Conservation (phyloP, 2,888 invertebrate species). For the Oxyscelio sp. region DNA sequence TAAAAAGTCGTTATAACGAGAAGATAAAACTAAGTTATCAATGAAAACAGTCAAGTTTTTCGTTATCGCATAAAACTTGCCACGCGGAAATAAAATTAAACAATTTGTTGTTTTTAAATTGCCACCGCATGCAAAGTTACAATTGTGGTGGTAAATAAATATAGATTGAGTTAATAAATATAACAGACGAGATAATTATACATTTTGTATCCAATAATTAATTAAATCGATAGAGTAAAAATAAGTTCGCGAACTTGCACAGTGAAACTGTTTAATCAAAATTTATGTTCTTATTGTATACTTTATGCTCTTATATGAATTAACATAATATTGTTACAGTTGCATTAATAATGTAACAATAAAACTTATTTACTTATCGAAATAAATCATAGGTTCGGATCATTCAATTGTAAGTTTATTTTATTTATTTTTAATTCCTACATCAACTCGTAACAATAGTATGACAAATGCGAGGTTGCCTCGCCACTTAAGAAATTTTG, state of each 20-base stretch:
- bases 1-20: slow-evolving; percentile 22
- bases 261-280: too few species aligned
- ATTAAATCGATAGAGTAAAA: too few species aligned
- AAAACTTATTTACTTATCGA: too few species aligned
- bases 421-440: slow-evolving; percentile 40
- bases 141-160: too few species aligned
- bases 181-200: too few species aligned
- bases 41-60: slow-evolving; percentile 11
- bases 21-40: slow-evolving; percentile 13
- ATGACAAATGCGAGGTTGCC: slow-evolving; percentile 41
- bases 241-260: too few species aligned
- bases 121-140: too few species aligned
- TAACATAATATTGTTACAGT: neutral
- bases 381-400: slow-evolving; percentile 7
- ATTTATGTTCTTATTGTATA: too few species aligned
- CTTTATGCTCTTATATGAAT: too few species aligned
- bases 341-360: neutral
- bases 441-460: slow-evolving; percentile 14
- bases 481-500: slow-evolving; percentile 38
- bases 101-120: neutral
- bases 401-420: neutral
- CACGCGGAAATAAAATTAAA: slow-evolving; percentile 24
- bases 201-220: too few species aligned
- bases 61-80: neutral
- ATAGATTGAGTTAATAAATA: too few species aligned